Conservation (phyloP, 2,888 invertebrate species). For the Lasioglossum oenotherae region DNA sequence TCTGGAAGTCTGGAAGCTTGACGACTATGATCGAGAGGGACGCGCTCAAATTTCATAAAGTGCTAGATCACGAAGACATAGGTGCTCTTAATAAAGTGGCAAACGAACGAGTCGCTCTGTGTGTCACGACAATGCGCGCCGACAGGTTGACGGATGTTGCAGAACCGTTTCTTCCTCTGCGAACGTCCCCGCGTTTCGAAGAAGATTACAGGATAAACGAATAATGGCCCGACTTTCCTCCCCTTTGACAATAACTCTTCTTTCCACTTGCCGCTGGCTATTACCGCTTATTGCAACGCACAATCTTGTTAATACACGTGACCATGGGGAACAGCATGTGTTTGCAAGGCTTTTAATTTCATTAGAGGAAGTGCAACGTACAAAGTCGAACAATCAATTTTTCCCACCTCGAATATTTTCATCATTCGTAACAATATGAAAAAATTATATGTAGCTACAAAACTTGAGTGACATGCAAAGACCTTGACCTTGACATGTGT, state of each 20-base stretch:
- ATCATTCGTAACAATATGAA: too few relatives aligned
- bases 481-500: too few relatives aligned
- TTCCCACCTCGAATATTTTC: too few relatives aligned
- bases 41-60: conserved; percentile 21
- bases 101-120: conserved; percentile 60
- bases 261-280: conserved; percentile 10
- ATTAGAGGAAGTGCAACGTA: not conserved
- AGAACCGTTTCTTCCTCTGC: conserved; percentile 50
- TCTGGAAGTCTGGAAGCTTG: not conserved
- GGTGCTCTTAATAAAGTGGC: conserved; percentile 58
- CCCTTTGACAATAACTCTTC: conserved; percentile 7
- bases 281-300: conserved; percentile 38
- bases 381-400: not conserved
- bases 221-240: conserved; percentile 53
- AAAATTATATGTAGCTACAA: too few relatives aligned
- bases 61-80: not conserved
- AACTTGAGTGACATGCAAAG: too few relatives aligned
- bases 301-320: conserved; percentile 44
- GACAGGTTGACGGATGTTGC: conserved; percentile 69
- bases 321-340: conserved; percentile 2
- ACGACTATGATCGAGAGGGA: conserved; percentile 5
- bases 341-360: not conserved
- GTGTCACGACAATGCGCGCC: conserved; percentile 55
- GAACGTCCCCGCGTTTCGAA: conserved; percentile 53
- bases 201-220: conserved; percentile 63